Conservation (phyloP, 2,888 invertebrate species). For the Pristionchus exspectatus region DNA sequence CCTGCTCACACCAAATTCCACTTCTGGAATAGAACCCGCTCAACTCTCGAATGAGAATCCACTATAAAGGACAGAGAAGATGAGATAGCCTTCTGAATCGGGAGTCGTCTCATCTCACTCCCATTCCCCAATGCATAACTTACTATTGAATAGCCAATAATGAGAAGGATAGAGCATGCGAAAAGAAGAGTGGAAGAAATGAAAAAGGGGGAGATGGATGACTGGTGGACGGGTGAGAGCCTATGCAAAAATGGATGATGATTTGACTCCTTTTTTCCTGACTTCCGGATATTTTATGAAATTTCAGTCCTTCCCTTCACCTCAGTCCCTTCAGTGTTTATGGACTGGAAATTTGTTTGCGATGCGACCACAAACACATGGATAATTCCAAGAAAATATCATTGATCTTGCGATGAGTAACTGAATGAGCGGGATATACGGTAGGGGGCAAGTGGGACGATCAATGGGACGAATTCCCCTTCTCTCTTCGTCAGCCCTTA, state of each 20-base stretch:
- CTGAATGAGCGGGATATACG: not conserved
- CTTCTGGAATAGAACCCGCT: not conserved
- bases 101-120: constrained; percentile 1
- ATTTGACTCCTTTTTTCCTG: not conserved
- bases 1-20: not conserved
- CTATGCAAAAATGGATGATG: not conserved
- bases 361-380: not conserved
- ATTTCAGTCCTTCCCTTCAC: not conserved
- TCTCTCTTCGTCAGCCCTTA: not conserved
- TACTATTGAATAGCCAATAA: constrained; percentile 45
- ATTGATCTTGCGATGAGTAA: constrained; percentile 41
- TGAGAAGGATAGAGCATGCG: not conserved
- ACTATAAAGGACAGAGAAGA: not conserved
- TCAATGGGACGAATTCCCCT: not conserved
- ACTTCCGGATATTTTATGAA: constrained; percentile 4
- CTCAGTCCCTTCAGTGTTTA: not conserved
- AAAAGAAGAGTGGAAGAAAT: not conserved
- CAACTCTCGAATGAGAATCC: not conserved
- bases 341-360: not conserved
- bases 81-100: not conserved
- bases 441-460: not conserved
- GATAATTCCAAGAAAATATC: constrained; percentile 10
- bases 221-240: not conserved
- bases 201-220: not conserved
- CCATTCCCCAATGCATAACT: constrained; percentile 34